These are phyloP conservation scores for Contarinia nasturtii DNA, from an alignment of 1,140 invertebrate species.

Conservation along the genomic window DNA sequence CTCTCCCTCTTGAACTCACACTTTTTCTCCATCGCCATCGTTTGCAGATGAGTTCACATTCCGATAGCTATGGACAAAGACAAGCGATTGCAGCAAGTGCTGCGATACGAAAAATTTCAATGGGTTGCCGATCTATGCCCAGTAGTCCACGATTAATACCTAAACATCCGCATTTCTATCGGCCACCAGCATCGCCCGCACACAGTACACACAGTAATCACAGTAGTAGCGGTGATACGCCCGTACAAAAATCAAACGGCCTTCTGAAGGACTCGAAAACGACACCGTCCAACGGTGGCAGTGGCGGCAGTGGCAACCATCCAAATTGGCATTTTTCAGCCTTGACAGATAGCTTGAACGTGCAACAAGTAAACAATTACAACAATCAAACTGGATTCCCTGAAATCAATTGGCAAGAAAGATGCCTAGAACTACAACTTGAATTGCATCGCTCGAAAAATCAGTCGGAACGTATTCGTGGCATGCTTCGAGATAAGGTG, in stretches of 20 bases:
- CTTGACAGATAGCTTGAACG: slow-evolving; percentile 19
- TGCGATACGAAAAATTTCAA: slow-evolving; percentile 2
- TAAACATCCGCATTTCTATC: slow-evolving; percentile 26
- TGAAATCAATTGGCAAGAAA: slow-evolving; percentile 56
- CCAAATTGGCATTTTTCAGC: slow-evolving; percentile 21
- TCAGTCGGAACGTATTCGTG: slow-evolving; percentile 64
- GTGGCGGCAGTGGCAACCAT: slow-evolving; percentile 14
- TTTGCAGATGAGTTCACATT: neutral
- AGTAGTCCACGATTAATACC: slow-evolving; percentile 48
- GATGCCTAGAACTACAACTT: slow-evolving; percentile 61
- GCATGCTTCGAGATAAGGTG: slow-evolving; percentile 74
- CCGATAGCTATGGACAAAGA: neutral
- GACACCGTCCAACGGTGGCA: slow-evolving; percentile 6
- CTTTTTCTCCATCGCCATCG: no score
- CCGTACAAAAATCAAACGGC: neutral
- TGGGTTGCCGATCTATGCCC: slow-evolving; percentile 33
- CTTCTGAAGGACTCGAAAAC: slow-evolving; percentile 9
- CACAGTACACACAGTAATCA: slow-evolving; percentile 9
- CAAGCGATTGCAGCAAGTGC: neutral
- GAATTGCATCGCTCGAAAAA: slow-evolving; percentile 63
- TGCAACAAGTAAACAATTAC: slow-evolving; percentile 22
- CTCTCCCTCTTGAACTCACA: neutral
- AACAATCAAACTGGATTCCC: slow-evolving; percentile 9
- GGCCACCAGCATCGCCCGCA: slow-evolving; percentile 26
- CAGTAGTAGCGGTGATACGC: neutral